These are phyloP conservation scores for Noctua janthina DNA, from an alignment of 2,888 invertebrate genomes.

Conservation along the genomic window DNA sequence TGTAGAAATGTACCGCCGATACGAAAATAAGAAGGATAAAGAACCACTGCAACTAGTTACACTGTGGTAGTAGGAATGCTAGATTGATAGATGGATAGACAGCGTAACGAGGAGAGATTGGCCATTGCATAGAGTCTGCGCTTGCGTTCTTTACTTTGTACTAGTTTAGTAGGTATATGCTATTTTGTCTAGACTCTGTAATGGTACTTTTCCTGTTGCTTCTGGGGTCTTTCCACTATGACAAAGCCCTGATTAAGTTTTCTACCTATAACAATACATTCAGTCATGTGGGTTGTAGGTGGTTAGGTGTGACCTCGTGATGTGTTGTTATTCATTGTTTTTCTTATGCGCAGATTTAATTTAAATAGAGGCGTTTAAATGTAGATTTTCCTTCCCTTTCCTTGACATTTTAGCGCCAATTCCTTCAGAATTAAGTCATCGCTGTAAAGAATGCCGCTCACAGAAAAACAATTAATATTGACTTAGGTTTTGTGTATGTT, in stretches of 20 bases:
- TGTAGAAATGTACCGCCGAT: not conserved
- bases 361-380: conserved; percentile 1
- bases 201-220: conserved; percentile 30
- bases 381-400: conserved; percentile 34
- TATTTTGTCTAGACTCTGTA: conserved; percentile 19
- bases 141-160: conserved; percentile 17
- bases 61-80: conserved; percentile 43
- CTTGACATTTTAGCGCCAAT: conserved; percentile 6
- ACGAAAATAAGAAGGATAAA: not conserved
- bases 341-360: conserved; percentile 26
- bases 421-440: conserved; percentile 25
- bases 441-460: not conserved
- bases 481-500: conserved; percentile 4
- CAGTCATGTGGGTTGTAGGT: conserved; percentile 14
- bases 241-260: conserved; percentile 8
- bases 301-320: conserved; percentile 14
- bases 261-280: conserved; percentile 13
- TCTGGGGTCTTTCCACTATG: conserved; percentile 35
- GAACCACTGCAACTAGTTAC: conserved; percentile 1
- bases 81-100: conserved; percentile 60
- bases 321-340: conserved; percentile 12
- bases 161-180: conserved; percentile 16
- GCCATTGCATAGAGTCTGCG: conserved; percentile 28
- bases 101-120: conserved; percentile 65
- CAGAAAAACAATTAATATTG: not conserved